Conservation (phyloP, 2,888 invertebrate species). For the Aspidiotus rigidus region DNA sequence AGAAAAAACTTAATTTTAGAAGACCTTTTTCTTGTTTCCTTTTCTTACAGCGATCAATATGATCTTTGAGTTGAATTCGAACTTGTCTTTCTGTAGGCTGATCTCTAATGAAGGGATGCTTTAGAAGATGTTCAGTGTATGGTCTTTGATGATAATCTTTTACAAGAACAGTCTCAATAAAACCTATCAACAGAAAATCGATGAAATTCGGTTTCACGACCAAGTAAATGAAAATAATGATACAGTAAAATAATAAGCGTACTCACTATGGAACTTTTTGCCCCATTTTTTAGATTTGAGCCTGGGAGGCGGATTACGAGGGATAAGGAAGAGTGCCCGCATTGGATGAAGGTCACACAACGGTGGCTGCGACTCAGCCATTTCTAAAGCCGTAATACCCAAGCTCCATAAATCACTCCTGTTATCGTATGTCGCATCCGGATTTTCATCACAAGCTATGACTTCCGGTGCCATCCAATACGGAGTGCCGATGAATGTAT, state of each 20-base stretch:
- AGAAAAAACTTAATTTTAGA: not conserved
- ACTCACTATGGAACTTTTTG: conserved; percentile 77
- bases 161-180: conserved; percentile 95
- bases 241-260: not conserved
- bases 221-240: not conserved
- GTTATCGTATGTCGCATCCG: conserved; percentile 99
- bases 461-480: conserved; percentile 99
- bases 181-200: conserved; percentile 48
- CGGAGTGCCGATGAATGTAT: conserved; percentile 97
- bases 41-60: conserved; percentile 95
- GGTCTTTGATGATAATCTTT: conserved; percentile 99
- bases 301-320: conserved; percentile 93
- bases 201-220: conserved; percentile 4
- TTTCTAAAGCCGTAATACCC: conserved; percentile 95
- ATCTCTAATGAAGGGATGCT: conserved; percentile 96
- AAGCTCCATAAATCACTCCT: conserved; percentile 65
- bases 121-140: conserved; percentile 93
- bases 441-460: conserved; percentile 99
- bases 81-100: conserved; percentile 98
- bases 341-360: conserved; percentile 99
- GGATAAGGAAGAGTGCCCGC: conserved; percentile 96
- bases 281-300: conserved; percentile 97
- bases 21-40: conserved; percentile 74
- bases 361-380: conserved; percentile 99
- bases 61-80: conserved; percentile 96